phyloP scores from a whole-genome alignment of 2,113 vertebrate genomes.

The Girardinichthys multiradiatus region DNA sequence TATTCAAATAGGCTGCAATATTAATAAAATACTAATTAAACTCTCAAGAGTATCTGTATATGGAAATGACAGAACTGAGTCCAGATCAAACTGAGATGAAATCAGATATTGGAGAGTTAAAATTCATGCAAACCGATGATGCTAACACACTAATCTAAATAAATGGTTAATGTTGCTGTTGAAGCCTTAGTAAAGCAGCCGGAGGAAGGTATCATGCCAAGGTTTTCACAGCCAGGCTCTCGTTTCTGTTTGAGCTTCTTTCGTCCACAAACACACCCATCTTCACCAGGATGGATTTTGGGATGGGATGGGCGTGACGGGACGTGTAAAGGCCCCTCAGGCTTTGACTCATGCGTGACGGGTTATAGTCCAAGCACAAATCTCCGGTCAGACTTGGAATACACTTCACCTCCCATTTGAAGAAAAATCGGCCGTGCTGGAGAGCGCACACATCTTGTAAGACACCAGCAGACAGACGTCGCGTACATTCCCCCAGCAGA shows the following conservation, averaged over 20 bases:
- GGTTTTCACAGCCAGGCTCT: constrained; percentile 11
- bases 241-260: constrained; percentile 16
- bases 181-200: not conserved
- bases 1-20: not conserved
- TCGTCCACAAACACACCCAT: constrained; percentile 73
- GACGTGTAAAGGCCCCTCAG: constrained; percentile 71
- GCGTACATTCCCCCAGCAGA: constrained; percentile 80
- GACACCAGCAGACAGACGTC: constrained; percentile 41
- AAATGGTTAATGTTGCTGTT: too few relatives aligned
- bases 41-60: too few relatives aligned
- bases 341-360: constrained; percentile 70
- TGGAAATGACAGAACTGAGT: too few relatives aligned
- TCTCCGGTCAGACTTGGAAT: constrained; percentile 76
- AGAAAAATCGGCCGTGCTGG: constrained; percentile 75
- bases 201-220: not conserved
- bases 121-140: too few relatives aligned
- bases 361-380: constrained; percentile 76
- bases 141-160: too few relatives aligned
- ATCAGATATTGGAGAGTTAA: too few relatives aligned
- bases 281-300: constrained; percentile 57
- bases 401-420: constrained; percentile 68
- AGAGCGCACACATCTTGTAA: constrained; percentile 63
- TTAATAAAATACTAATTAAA: too few relatives aligned
- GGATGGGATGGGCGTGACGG: constrained; percentile 71
- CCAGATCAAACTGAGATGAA: too few relatives aligned